phyloP scores from a whole-genome alignment of 2,888 invertebrate species.

The Agriopis leucophaearia region DNA sequence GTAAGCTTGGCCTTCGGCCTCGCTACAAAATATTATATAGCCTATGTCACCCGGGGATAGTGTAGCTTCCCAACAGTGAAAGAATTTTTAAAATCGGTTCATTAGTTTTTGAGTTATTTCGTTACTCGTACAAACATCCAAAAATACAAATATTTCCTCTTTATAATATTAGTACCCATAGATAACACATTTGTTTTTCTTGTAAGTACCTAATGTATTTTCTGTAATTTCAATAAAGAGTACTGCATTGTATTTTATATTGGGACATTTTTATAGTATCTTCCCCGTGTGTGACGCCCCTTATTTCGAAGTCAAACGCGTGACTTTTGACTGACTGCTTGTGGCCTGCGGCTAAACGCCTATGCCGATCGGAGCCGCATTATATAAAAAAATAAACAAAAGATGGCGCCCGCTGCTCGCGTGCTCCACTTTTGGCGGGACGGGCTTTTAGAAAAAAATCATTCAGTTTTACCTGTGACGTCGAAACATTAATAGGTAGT shows the following conservation, averaged over 20 bases:
- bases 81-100: too few species aligned
- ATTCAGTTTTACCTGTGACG: conserved; percentile 71
- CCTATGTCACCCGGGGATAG: too few species aligned
- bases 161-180: too few species aligned
- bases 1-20: too few species aligned
- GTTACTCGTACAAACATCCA: too few species aligned
- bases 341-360: conserved; percentile 73
- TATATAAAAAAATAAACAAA: conserved; percentile 70
- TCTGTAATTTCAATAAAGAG: background rate
- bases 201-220: too few species aligned
- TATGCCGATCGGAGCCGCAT: conserved; percentile 74
- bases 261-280: too few species aligned
- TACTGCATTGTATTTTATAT: background rate
- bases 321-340: conserved; percentile 86
- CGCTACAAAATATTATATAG: too few species aligned
- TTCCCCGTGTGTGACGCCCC: background rate
- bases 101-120: too few species aligned
- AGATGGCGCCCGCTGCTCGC: conserved; percentile 75
- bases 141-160: too few species aligned
- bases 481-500: conserved; percentile 51
- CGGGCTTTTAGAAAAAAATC: conserved; percentile 70
- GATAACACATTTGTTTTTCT: too few species aligned
- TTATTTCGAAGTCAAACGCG: conserved; percentile 63
- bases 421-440: conserved; percentile 72
- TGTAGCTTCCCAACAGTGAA: too few species aligned